Evolutionary conservation across 2,888 invertebrate species (phyloP), one percentile per base, ranked within the genome.

Genomic region (Dichetophora obliterata): DNA sequence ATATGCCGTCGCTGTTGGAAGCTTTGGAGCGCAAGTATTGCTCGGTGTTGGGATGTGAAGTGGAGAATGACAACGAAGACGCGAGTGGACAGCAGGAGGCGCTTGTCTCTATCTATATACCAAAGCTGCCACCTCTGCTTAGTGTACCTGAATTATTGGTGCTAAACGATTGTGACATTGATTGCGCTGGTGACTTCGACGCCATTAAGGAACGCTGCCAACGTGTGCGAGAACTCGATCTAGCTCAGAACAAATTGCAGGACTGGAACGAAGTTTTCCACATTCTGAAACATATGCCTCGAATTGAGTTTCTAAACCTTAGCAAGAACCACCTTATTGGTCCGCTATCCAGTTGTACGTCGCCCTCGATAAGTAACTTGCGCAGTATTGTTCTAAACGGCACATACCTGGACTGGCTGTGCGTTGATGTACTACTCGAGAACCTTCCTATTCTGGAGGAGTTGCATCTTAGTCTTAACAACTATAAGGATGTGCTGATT

Each of bases 251-350:
- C 89, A 94, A 95, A 87, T 92, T 98, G 27, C 93, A 93, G 78
- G 93, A 95, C 85, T 97, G 98, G 97, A 92, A 93, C 82, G 97
- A 98, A 92, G 96, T 98, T 31, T 95, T 97, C 87, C 94, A 93
- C 78, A 95, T 98, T 84, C 89, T 98, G 80, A 93, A 94, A 86
- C 94, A 95, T 87, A 95, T 97, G 92, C 97, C 97, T 37, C 92
- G 94, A 82, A 93, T 98, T 80, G 94, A 95, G 85, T 97, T 98
- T 89, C 93, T 98, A 70, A 98, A 98, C 88, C 90, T 98, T 82
- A 97, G 97, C 88, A 96, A 96, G 90, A 98, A 98, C 89, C 92
- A 93, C 80, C 90, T 96, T 54, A 93, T 93, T 50, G 93, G 93
- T 74, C 93, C 94, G 72, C 90, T 95, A 31, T 91, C 92, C 80